Conservation (phyloP, 1,140 invertebrate genomes). For the Grapholita molesta region DNA sequence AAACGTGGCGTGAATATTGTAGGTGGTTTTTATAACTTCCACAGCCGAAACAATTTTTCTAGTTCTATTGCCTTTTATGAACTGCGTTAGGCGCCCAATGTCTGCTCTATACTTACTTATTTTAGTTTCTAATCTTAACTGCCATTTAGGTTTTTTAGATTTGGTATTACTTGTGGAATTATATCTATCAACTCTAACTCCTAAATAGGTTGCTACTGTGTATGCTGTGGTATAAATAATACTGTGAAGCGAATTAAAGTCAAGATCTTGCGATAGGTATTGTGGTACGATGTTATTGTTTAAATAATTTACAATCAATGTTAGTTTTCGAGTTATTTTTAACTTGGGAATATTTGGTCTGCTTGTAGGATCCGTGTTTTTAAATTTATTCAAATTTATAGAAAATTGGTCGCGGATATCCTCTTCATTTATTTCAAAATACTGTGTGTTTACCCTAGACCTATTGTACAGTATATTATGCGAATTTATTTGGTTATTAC, state of each 20-base stretch:
- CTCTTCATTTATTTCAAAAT: not conserved
- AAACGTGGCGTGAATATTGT: not conserved
- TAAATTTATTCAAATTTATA: not conserved
- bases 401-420: not conserved
- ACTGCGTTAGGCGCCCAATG: not conserved
- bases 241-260: not conserved
- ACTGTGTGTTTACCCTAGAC: no score
- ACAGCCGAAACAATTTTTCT: not conserved
- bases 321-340: conserved; percentile 1
- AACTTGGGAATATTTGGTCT: conserved; percentile 14
- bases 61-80: not conserved
- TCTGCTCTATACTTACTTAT: not conserved
- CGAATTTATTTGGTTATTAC: no score
- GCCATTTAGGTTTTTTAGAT: not conserved
- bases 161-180: not conserved
- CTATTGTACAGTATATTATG: no score
- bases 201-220: not conserved
- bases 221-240: conserved; percentile 6
- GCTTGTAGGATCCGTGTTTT: not conserved
- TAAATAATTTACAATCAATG: not conserved
- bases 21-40: not conserved
- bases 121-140: not conserved
- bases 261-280: not conserved
- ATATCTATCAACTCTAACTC: not conserved
- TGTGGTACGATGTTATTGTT: conserved; percentile 10